Evolutionary conservation across 1,140 invertebrate species (phyloP).

Genomic region (Planococcus citri): DNA sequence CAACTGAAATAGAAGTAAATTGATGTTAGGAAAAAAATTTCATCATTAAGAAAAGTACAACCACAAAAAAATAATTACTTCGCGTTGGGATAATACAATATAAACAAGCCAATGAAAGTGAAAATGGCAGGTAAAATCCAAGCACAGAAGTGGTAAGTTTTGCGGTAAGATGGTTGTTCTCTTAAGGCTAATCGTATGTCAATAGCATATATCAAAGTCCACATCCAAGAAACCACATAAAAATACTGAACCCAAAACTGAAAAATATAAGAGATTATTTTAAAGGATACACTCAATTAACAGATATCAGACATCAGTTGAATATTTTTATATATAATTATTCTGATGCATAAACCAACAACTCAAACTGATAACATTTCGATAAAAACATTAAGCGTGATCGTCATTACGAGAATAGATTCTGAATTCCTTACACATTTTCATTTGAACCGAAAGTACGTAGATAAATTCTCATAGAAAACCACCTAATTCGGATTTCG

Average conservation of each 20-base stretch:
- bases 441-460: too few species aligned
- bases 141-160: conserved; percentile 50
- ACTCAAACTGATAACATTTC: too few species aligned
- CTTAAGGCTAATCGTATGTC: conserved; percentile 56
- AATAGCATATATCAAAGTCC: conserved; percentile 69
- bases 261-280: background rate
- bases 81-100: conserved; percentile 61
- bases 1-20: conserved; percentile 50
- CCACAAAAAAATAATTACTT: conserved; percentile 43
- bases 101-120: conserved; percentile 50
- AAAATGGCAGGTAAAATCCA: conserved; percentile 57
- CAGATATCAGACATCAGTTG: too few species aligned
- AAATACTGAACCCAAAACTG: conserved; percentile 62
- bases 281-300: background rate
- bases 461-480: too few species aligned
- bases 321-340: too few species aligned
- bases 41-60: conserved; percentile 4
- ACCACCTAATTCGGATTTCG: too few species aligned
- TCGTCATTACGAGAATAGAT: too few species aligned
- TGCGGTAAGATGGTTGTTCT: conserved; percentile 43
- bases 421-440: too few species aligned
- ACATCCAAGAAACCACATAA: conserved; percentile 69
- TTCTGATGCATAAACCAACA: too few species aligned
- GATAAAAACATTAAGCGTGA: too few species aligned
- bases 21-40: background rate